These are phyloP conservation scores for Silurus meridionalis DNA, from an alignment of 2,113 vertebrate genomes.

Conservation along the genomic window DNA sequence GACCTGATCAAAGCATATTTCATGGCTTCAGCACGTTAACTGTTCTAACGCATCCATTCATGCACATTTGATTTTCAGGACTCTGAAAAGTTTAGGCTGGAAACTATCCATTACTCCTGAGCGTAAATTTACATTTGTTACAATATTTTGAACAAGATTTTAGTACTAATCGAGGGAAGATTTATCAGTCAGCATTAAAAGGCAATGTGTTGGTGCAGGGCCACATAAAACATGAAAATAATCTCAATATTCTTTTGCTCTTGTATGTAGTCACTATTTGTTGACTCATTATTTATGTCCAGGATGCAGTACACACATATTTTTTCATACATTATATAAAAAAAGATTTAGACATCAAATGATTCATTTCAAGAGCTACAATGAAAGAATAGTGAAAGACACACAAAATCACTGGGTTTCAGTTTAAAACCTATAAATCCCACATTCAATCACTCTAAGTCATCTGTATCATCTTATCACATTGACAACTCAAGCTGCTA, in stretches of 20 bases:
- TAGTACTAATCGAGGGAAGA: neutral
- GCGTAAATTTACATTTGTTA: neutral
- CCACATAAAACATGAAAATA: neutral
- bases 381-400: neutral
- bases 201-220: neutral
- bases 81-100: constrained; percentile 1
- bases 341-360: neutral
- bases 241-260: neutral
- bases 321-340: neutral
- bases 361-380: neutral
- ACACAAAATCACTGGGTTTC: constrained; percentile 8
- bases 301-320: neutral
- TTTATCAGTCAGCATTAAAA: neutral
- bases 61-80: constrained; percentile 1
- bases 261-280: neutral
- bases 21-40: neutral
- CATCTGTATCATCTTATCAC: constrained; percentile 32
- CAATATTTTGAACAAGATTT: neutral
- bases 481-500: constrained; percentile 33
- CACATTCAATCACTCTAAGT: neutral
- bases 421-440: neutral
- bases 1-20: neutral
- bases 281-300: neutral
- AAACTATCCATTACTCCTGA: neutral
- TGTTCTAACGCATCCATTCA: neutral